Conservation (phyloP, 2,113 vertebrate species). For the Pterophyllum scalare region DNA sequence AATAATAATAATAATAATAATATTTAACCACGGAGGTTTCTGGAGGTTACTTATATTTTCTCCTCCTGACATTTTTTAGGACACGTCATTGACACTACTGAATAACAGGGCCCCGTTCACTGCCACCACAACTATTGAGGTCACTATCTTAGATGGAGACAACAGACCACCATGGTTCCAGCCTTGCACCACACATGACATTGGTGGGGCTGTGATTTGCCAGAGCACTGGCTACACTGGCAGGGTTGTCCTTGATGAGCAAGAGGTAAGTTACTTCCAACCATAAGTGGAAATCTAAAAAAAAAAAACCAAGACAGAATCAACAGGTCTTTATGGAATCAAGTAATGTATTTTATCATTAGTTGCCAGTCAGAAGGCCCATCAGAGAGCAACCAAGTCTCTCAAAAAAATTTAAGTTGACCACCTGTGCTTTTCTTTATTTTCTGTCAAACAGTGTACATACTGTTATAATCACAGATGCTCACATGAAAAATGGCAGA, state of each 20-base stretch:
- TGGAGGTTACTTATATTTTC: background rate
- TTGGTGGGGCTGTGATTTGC: slow-evolving; percentile 54
- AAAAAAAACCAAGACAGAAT: background rate
- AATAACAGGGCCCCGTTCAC: background rate
- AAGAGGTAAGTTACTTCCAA: slow-evolving; percentile 62
- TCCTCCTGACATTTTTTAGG: slow-evolving; percentile 62
- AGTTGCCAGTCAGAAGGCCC: too few species aligned
- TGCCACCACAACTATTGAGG: slow-evolving; percentile 69
- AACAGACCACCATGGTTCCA: slow-evolving; percentile 86
- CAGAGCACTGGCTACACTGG: slow-evolving; percentile 77
- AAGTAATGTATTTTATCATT: background rate
- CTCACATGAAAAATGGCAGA: too few species aligned
- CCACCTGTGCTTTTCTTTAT: too few species aligned
- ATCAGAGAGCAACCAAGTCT: too few species aligned
- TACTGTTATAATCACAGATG: too few species aligned
- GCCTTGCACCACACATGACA: slow-evolving; percentile 70
- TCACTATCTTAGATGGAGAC: slow-evolving; percentile 79
- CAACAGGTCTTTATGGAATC: background rate
- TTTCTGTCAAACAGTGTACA: too few species aligned
- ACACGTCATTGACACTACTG: slow-evolving; percentile 31
- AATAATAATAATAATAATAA: too few species aligned
- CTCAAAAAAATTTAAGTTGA: too few species aligned
- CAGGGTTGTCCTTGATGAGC: slow-evolving; percentile 68
- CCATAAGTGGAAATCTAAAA: background rate
- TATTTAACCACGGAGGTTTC: background rate